Evolutionary conservation across 1,140 invertebrate species (phyloP).

Genomic region (Tachypleus tridentatus): DNA sequence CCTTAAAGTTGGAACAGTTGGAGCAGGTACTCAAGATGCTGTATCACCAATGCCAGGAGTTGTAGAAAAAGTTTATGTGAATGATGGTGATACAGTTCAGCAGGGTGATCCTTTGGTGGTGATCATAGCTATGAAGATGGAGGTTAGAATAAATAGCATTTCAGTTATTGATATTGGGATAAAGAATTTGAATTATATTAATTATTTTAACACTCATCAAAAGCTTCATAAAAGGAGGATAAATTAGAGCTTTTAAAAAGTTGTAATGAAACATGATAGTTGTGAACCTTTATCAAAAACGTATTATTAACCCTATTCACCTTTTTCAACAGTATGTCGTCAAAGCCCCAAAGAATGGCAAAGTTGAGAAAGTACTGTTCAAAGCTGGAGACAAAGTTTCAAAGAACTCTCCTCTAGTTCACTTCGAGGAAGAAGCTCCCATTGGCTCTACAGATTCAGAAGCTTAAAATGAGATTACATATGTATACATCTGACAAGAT

Average conservation of each 20-base stretch:
- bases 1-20: slow-evolving; percentile 27
- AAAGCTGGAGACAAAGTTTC: slow-evolving; percentile 66
- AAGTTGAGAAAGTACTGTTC: slow-evolving; percentile 56
- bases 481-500: no score
- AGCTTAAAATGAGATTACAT: no score
- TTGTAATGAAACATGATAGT: neutral
- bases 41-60: slow-evolving; percentile 91
- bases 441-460: no score
- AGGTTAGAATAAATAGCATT: slow-evolving; percentile 42
- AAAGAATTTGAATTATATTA: slow-evolving; percentile 1
- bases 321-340: slow-evolving; percentile 57
- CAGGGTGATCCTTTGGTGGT: slow-evolving; percentile 74
- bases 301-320: neutral
- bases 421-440: slow-evolving; percentile 26
- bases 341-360: slow-evolving; percentile 59
- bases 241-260: neutral
- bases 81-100: slow-evolving; percentile 59
- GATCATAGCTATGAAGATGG: slow-evolving; percentile 99
- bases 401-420: slow-evolving; percentile 54
- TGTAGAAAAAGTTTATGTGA: slow-evolving; percentile 78
- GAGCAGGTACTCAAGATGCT: slow-evolving; percentile 40
- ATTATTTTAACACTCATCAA: neutral
- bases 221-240: neutral
- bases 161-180: neutral
- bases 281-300: neutral